Base-by-base conservation (phyloP, 2,113 vertebrate genomes). In the Phaethon lepturus region DNA sequence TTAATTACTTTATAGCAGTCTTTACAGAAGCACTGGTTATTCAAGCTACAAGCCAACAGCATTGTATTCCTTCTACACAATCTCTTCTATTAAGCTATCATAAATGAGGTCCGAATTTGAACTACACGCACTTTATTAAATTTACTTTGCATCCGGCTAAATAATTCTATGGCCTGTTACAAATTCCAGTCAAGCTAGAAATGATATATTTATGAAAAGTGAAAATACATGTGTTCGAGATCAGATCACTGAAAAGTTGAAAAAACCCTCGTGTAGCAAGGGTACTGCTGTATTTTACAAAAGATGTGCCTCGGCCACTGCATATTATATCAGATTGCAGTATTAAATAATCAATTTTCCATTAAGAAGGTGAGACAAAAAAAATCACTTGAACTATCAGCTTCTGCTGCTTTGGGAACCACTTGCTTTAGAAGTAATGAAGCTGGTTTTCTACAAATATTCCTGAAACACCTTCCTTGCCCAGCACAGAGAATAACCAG, bases 211-310 rank as follows among this genome's bases (percentile, higher is more conserved):
- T 52, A 79, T 19, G 44, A 64, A 78, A 90, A 68, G 49, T 23
- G 40, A 56, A 68, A 83, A 58, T 17, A 55, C n/a, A 75, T 0
- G 0, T 22, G 13, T 47, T 74, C 7, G 4, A 58, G 42, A 33
- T 29, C 31, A 35, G 23, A 58, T 40, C 13, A 33, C 29, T 42
- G 35, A 11, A 55, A 81, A 14, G 42, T 1, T 60, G 38, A 18
- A 24, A 1, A 66, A 25, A 28, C 2, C 24, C 26, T 67, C 19
- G 3, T 3, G 8, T 1, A 77, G 60, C 26, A 31, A 25, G 14
- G 40, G 26, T 17, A 72, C 4, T 49, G 42, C 64, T 31, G 28
- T 52, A 40, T 38, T 40, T 59, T 33, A 38, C 38, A 53, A 24
- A 52, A 71, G 7, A 66, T 7, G 6, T 40, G 24, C 29, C 55